These are phyloP conservation scores for Tapirus indicus DNA, from an alignment of 2,797 vertebrate genomes.

Conservation along the genomic window DNA sequence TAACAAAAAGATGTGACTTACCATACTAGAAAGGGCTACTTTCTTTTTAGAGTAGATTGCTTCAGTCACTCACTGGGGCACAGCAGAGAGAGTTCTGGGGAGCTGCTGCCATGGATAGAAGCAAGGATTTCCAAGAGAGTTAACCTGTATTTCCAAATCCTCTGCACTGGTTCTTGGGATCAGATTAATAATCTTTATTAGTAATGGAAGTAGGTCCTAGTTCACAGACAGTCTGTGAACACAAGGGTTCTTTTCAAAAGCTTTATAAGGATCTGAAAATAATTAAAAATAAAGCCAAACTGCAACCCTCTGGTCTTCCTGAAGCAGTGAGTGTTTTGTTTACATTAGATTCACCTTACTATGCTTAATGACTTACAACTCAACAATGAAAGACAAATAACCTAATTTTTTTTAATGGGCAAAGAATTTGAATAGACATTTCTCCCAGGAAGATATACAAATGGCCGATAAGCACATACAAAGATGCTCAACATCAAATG, in stretches of 20 bases:
- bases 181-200: background rate
- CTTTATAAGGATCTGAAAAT: background rate
- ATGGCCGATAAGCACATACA: background rate
- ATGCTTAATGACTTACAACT: background rate
- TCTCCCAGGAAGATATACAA: background rate
- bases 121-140: background rate
- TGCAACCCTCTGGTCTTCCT: background rate
- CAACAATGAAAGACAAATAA: conserved; percentile 9
- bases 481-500: background rate
- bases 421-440: background rate
- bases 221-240: background rate
- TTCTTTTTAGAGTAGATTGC: background rate
- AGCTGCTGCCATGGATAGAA: background rate
- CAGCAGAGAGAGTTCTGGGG: background rate
- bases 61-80: background rate
- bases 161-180: background rate
- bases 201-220: background rate
- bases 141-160: background rate
- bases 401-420: background rate
- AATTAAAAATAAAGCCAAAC: background rate
- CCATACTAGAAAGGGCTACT: background rate
- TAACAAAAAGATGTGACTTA: background rate
- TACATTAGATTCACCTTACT: conserved; percentile 16
- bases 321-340: background rate
- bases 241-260: background rate